phyloP scores from a whole-genome alignment of 2,888 invertebrate species.

The Tuta absoluta region DNA sequence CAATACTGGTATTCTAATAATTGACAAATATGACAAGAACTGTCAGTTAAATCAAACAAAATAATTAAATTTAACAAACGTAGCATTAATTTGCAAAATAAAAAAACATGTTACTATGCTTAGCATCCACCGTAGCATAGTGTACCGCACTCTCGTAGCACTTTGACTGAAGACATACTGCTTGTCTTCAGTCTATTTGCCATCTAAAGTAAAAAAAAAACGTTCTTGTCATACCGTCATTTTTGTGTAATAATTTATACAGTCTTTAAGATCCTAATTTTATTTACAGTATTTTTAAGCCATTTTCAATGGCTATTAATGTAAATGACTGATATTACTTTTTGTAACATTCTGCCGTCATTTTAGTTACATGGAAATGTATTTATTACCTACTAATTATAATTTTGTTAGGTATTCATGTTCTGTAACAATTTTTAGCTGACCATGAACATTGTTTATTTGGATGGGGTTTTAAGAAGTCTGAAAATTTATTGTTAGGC shows the following conservation, averaged over 20 bases:
- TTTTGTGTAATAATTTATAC: slow-evolving; percentile 48
- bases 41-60: not conserved
- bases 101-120: too few species aligned
- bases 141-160: too few species aligned
- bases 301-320: slow-evolving; percentile 61
- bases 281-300: slow-evolving; percentile 64
- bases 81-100: too few species aligned
- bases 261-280: slow-evolving; percentile 76
- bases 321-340: slow-evolving; percentile 5
- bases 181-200: too few species aligned
- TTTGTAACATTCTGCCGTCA: not conserved
- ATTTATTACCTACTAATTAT: not conserved
- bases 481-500: not conserved
- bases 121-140: too few species aligned
- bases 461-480: not conserved
- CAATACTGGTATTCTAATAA: slow-evolving; percentile 6
- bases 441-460: not conserved
- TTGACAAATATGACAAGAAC: slow-evolving; percentile 6
- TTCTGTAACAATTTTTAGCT: not conserved
- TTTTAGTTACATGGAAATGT: not conserved
- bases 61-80: not conserved
- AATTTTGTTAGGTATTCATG: slow-evolving; percentile 2
- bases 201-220: not conserved
- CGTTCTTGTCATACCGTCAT: slow-evolving; percentile 42
- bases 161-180: too few species aligned